These are phyloP conservation scores for Drosophila incognita DNA, from an alignment of 2,888 invertebrate genomes.

Conservation along the genomic window DNA sequence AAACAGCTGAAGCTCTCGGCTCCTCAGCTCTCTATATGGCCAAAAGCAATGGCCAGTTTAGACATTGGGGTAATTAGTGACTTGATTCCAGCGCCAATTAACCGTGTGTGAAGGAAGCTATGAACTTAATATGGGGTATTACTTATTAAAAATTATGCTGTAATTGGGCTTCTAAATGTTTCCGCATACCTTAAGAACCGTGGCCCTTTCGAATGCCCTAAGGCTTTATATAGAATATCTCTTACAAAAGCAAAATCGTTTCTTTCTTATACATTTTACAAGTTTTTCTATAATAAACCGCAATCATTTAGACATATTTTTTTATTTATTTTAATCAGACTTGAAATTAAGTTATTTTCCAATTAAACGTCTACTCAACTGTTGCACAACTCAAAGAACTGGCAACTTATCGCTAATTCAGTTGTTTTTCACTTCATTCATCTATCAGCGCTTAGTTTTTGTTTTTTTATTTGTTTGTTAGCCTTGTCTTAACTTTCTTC, in stretches of 20 bases:
- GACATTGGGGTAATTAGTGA: conserved; percentile 33
- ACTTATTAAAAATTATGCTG: conserved; percentile 36
- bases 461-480: conserved; percentile 13
- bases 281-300: background rate
- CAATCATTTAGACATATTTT: background rate
- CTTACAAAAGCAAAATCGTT: background rate
- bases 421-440: conserved; percentile 30
- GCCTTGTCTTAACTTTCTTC: conserved; percentile 60
- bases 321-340: background rate
- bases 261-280: background rate
- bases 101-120: conserved; percentile 28
- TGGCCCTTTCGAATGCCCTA: background rate
- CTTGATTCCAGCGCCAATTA: conserved; percentile 32
- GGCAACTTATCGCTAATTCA: conserved; percentile 25
- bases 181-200: conserved; percentile 33
- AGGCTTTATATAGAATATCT: background rate
- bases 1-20: conserved; percentile 5
- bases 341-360: conserved; percentile 26
- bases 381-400: conserved; percentile 15
- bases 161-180: conserved; percentile 42
- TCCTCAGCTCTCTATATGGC: conserved; percentile 14
- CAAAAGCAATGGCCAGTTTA: conserved; percentile 3
- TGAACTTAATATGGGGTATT: conserved; percentile 29
- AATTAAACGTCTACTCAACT: background rate
- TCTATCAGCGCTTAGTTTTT: conserved; percentile 13